phyloP scores from a whole-genome alignment of 2,113 vertebrate genomes.

The Trematomus loennbergii region DNA sequence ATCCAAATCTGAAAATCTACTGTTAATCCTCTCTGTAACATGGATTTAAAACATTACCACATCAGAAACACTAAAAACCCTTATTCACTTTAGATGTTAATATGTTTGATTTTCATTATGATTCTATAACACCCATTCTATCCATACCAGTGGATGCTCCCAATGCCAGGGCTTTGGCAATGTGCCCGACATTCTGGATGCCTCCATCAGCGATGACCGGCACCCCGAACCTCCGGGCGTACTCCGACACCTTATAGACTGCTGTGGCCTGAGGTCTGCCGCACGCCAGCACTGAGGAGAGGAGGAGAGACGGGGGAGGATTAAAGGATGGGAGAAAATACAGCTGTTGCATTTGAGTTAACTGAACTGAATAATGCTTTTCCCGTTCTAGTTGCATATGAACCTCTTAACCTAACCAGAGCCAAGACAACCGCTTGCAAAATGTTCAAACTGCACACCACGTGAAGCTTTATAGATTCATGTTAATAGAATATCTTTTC shows the following conservation, averaged over 20 bases:
- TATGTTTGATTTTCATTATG: not conserved
- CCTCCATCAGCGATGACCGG: conserved; percentile 97
- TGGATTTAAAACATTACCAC: not conserved
- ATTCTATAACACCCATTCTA: not conserved
- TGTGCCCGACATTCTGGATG: conserved; percentile 96
- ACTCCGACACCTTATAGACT: conserved; percentile 97
- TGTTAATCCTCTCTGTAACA: not conserved
- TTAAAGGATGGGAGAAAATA: not conserved
- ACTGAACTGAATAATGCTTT: too few relatives aligned
- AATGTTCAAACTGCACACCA: not conserved
- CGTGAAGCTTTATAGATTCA: not conserved
- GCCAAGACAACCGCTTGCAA: not conserved
- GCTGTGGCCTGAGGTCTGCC: conserved; percentile 97
- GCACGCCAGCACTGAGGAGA: conserved; percentile 90
- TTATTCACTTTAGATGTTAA: not conserved
- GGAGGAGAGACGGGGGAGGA: not conserved
- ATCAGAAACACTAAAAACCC: not conserved
- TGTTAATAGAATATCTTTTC: not conserved
- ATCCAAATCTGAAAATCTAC: not conserved
- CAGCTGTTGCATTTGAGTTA: not conserved
- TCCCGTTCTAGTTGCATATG: not conserved
- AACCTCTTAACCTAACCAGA: not conserved
- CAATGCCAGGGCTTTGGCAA: conserved; percentile 93
- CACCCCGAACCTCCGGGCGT: conserved; percentile 92
- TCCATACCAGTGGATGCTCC: conserved; percentile 95